Conservation (phyloP, 2,797 vertebrate species). For the Rhinophrynus dorsalis region DNA sequence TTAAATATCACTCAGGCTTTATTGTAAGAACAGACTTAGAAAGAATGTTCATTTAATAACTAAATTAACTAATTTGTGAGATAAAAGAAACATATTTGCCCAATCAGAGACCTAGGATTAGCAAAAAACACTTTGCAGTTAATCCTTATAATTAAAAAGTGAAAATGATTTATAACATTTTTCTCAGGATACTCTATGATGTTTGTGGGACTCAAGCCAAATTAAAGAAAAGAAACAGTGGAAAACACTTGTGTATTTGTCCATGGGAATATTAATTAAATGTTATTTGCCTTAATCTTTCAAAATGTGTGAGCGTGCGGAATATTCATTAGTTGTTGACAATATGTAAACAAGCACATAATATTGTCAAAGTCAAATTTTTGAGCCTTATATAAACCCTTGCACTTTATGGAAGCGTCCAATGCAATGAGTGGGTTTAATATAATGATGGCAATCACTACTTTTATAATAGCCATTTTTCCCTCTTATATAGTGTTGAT, state of each 20-base stretch:
- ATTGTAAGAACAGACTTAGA: neutral
- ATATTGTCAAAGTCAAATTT: neutral
- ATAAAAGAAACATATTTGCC: slow-evolving; percentile 4
- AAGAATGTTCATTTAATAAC: slow-evolving; percentile 27
- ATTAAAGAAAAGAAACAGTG: slow-evolving; percentile 21
- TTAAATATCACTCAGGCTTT: neutral
- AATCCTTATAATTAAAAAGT: slow-evolving; percentile 41
- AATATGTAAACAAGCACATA: neutral
- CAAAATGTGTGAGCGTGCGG: neutral
- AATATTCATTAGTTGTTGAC: neutral
- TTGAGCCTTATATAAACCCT: neutral
- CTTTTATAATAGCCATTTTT: no score
- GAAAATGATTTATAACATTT: slow-evolving; percentile 14
- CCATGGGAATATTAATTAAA: slow-evolving; percentile 16
- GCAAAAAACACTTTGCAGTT: slow-evolving; percentile 26
- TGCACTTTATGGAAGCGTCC: no score
- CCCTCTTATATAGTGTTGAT: no score
- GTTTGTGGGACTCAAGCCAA: slow-evolving; percentile 4
- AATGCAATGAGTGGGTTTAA: no score
- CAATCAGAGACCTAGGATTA: slow-evolving; percentile 34
- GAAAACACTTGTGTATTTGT: neutral
- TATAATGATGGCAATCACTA: no score
- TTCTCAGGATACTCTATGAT: slow-evolving; percentile 7
- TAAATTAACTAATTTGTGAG: slow-evolving; percentile 7
- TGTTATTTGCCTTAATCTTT: slow-evolving; percentile 29